Evolutionary conservation across 2,113 vertebrate genomes (phyloP).

Genomic region (Galeopterus variegatus): DNA sequence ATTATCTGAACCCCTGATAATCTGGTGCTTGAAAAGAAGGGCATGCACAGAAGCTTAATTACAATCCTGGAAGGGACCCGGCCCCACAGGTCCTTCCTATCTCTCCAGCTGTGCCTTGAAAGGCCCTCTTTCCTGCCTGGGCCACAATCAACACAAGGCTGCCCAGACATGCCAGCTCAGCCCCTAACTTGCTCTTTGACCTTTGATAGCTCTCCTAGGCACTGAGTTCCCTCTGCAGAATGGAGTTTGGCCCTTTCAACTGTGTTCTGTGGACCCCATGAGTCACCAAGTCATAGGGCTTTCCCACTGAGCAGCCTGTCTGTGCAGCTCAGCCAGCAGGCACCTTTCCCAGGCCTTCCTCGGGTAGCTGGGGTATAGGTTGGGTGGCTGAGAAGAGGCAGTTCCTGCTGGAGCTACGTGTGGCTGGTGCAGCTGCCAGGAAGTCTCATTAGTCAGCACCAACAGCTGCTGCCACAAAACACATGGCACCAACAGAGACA

Average conservation of each 20-base stretch:
- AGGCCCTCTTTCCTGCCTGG: neutral
- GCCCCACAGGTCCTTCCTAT: neutral
- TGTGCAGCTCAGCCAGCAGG: neutral
- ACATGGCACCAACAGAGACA: neutral
- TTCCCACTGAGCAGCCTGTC: neutral
- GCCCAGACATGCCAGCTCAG: neutral
- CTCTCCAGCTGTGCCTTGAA: neutral
- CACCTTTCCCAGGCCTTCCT: neutral
- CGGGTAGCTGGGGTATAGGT: neutral
- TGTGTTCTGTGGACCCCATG: neutral
- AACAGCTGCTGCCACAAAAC: constrained; percentile 75
- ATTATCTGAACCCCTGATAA: constrained; percentile 63
- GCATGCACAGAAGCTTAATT: neutral
- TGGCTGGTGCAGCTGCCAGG: constrained; percentile 62
- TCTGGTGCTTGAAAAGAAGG: constrained; percentile 12
- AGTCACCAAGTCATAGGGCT: neutral
- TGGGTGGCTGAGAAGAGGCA: neutral
- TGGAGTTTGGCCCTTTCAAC: neutral
- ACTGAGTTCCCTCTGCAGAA: neutral
- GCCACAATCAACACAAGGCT: neutral
- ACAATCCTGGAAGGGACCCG: rapidly evolving
- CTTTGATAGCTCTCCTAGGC: neutral
- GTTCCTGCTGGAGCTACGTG: neutral
- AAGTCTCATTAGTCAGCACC: constrained; percentile 71
- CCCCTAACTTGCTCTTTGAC: neutral